Base-by-base conservation (phyloP, 2,797 vertebrate genomes). In the Leptoclinus maculatus region DNA sequence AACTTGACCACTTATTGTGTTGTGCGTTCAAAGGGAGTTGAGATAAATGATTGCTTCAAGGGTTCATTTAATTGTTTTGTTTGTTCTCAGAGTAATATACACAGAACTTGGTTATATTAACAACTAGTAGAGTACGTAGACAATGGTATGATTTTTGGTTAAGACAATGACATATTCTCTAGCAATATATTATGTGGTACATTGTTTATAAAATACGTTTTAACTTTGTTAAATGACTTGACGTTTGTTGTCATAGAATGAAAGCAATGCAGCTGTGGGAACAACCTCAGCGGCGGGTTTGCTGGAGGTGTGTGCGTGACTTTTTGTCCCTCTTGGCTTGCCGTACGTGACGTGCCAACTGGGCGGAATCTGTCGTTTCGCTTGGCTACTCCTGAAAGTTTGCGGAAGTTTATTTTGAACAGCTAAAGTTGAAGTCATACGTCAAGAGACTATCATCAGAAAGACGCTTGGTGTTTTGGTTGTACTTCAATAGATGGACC, bases 331-430 rank as follows among this genome's bases (percentile, higher is more conserved):
- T 66, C 16, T 19, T n/a, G 66, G 16, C 36, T 82, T 81, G 67
- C 93, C 93, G 87, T 95, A 90, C 0, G 0, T 32, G 43, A 32
- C 5, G 2, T 16, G 4, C 0, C 1, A 1, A 39, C 32, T 74
- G 82, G 90, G 89, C 6, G 85, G 56, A 29, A 2, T 0, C 3
- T 12, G 14, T 16, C 38, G 0, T 8, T 23, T 47, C n/a, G 2
- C 53, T 66, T 51, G 63, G 73, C 67, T 74, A 54, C 57, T 60
- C 5, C 13, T 54, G 19, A 49, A 82, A 87, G 83, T 93, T 93
- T 94, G 91, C 93, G 95, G 95, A 96, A 96, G 94, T 94, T 88
- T 80, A 16, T 39, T 41, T 29, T 65, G 34, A 2, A 9, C 3
- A 51, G 5, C 39, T 49, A 0, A 38, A 81, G 79, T 77, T 56